Evolutionary conservation across 2,797 vertebrate genomes (phyloP).

Genomic region (Alca torda): DNA sequence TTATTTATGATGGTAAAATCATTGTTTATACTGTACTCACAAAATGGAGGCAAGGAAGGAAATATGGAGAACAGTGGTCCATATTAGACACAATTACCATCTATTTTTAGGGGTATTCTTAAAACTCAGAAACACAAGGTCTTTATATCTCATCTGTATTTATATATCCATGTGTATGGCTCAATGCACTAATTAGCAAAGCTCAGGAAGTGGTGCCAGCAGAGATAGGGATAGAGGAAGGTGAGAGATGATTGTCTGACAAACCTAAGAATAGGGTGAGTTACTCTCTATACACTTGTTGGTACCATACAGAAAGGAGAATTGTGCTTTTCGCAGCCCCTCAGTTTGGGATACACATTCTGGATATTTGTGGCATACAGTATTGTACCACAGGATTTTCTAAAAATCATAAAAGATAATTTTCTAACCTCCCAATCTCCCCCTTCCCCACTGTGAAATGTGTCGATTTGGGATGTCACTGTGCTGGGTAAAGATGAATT

Average conservation of each 20-base stretch:
- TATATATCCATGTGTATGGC: constrained; percentile 31
- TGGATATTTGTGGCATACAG: background rate
- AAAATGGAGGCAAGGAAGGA: constrained; percentile 55
- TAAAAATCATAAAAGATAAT: background rate
- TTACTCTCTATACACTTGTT: background rate
- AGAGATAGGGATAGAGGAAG: constrained; percentile 12
- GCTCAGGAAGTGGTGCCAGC: constrained; percentile 46
- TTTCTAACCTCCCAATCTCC: background rate
- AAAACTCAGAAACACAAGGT: constrained; percentile 9
- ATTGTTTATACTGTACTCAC: constrained; percentile 27
- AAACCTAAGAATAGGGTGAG: constrained; percentile 17
- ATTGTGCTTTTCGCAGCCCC: background rate
- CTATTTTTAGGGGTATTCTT: constrained; percentile 55
- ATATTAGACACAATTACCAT: background rate
- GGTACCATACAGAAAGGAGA: background rate
- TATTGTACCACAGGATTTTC: background rate
- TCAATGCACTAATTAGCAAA: constrained; percentile 24
- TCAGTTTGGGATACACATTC: background rate
- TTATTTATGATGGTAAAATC: constrained; percentile 45
- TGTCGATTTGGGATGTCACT: background rate
- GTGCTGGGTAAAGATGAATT: constrained; percentile 4
- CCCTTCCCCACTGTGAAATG: background rate
- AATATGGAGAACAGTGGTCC: background rate
- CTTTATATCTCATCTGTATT: constrained; percentile 49
- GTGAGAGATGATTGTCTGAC: background rate